Conservation (phyloP, 2,113 vertebrate genomes). For the Abramis brama region DNA sequence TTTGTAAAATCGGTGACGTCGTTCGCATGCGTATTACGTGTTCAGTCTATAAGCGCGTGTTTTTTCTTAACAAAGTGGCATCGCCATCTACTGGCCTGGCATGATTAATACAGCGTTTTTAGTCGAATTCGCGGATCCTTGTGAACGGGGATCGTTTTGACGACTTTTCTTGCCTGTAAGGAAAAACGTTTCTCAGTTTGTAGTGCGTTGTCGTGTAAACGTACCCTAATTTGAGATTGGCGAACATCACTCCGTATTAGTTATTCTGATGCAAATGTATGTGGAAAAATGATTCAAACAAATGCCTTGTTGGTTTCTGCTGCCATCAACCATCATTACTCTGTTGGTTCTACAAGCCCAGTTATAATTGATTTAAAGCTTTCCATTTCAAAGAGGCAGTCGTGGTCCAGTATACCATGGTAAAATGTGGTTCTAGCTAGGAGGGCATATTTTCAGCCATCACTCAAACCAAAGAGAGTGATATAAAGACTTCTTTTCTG, state of each 20-base stretch:
- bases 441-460: constrained; percentile 23
- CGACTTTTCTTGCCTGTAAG: no score
- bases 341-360: constrained; percentile 10
- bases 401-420: neutral
- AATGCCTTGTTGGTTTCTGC: constrained; percentile 27
- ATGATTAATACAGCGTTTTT: no score
- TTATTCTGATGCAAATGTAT: constrained; percentile 17
- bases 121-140: no score
- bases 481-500: constrained; percentile 17
- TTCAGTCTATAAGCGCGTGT: no score
- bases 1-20: no score
- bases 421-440: neutral
- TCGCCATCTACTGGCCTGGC: no score
- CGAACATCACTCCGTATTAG: constrained; percentile 14
- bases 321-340: constrained; percentile 12
- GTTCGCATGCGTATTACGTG: no score
- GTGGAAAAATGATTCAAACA: constrained; percentile 7
- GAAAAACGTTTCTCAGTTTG: no score
- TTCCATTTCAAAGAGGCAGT: neutral
- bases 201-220: no score
- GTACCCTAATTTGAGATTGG: neutral
- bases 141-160: no score
- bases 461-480: constrained; percentile 37
- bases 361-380: neutral
- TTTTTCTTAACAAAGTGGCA: no score